Evolutionary conservation across 2,797 vertebrate species (phyloP), one percentile per base, ranked within the genome.

Genomic region (Syngnathus rostellatus): DNA sequence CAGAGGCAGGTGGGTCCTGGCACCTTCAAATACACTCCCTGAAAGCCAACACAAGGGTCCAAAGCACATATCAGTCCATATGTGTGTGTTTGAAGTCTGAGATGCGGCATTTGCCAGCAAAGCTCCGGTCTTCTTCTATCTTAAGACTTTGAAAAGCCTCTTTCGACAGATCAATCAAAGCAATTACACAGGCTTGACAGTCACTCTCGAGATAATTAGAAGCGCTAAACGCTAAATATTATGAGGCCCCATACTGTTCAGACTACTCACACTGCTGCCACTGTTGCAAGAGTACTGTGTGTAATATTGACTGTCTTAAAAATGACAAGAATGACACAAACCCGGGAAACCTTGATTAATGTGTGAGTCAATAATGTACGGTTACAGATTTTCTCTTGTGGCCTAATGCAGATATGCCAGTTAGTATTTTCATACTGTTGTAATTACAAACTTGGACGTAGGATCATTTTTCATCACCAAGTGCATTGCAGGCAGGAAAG

Each of bases 131-230:
- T 72, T 25, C 63, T 62, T 25, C 63, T 62, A 79, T 71, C 67
- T 66, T 62, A 58, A 58, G 70, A 69, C 63, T 76, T 79, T 81
- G 64, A 82, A 82, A 72, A 37, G 59, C 64, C 57, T 83, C 73
- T 83, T 85, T 67, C 72, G 69, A 86, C 73, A 72, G 66, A 81
- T 84, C 81, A 84, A 79, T 87, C 76, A 82, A 72, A 81, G 77
- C 75, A 85, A 85, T 82, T 84, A 85, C 11, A 74, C 46, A 77
- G 62, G 57, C 68, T 72, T 72, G 74, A 85, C 78, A 81, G 71
- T 21, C 64, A 55, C 74, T 70, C 73, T 80, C 74, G 48, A 75
- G 72, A 80, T 84, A 83, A 88, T 85, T 83, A 79, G 69, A 57
- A 70, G 65, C 74, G 68, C 64, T 72, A 72, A 87, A 76, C 73